A percentile compares a stretch with the other conserved stretches of the same genome.
phyloP scores from a whole-genome alignment of 2,888 invertebrate species.

The Brachyptera risi region DNA sequence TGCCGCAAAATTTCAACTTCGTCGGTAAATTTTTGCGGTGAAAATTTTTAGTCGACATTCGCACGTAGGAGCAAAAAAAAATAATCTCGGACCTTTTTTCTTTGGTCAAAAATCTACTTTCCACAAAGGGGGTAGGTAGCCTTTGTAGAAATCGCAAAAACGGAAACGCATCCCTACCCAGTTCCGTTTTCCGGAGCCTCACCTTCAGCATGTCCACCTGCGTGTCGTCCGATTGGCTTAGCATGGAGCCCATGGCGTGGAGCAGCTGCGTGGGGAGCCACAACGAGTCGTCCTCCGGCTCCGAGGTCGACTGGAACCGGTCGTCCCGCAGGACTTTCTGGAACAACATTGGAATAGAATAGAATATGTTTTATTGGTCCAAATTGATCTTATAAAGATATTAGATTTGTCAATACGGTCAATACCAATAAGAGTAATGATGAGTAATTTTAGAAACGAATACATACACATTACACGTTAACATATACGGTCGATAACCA shows the following conservation, averaged over 20 bases:
- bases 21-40: no score
- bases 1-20: no score
- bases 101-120: no score
- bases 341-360: neutral
- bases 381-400: neutral
- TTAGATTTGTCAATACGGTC: neutral
- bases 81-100: no score
- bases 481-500: no score
- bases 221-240: constrained; percentile 78
- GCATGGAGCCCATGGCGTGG: constrained; percentile 75
- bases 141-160: no score
- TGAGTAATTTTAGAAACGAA: no score
- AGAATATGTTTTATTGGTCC: neutral
- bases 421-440: no score
- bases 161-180: no score
- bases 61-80: no score
- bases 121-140: no score
- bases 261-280: constrained; percentile 92
- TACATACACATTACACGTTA: neutral
- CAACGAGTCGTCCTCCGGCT: constrained; percentile 86
- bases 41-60: no score
- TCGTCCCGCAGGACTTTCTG: constrained; percentile 89
- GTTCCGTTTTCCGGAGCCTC: constrained; percentile 39
- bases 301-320: constrained; percentile 83
- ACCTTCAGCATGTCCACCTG: constrained; percentile 70